Percentiles rank a stretch among this genome's conserved stretches.
Evolutionary conservation across 2,113 vertebrate genomes (phyloP).

Genomic region (Lepus europaeus): DNA sequence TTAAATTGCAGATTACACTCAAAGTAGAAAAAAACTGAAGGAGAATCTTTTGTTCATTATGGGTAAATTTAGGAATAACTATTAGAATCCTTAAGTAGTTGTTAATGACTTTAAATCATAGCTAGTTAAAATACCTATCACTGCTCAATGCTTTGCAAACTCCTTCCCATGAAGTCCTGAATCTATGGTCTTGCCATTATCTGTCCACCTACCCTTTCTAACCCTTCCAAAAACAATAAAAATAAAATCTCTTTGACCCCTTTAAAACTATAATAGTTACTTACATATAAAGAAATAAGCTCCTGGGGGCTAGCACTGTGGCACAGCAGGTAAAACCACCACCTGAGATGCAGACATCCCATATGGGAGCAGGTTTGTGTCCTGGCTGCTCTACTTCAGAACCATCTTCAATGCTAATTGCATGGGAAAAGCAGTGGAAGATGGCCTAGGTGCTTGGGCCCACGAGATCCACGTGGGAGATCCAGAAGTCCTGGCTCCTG

Average conservation of each 20-base stretch:
- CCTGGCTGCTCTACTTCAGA: too few relatives aligned
- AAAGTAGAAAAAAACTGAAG: not conserved
- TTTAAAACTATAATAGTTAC: not conserved
- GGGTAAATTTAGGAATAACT: not conserved
- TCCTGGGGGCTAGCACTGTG: too few relatives aligned
- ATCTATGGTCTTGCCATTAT: not conserved
- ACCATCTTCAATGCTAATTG: too few relatives aligned
- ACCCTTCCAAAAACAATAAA: conserved; percentile 47
- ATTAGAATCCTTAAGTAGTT: conserved; percentile 49
- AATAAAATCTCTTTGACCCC: conserved; percentile 25
- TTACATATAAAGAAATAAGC: not conserved
- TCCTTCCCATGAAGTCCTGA: not conserved
- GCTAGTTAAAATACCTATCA: not conserved
- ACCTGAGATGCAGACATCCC: too few relatives aligned
- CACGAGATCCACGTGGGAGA: too few relatives aligned
- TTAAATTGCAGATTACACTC: conserved; percentile 9
- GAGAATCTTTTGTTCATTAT: conserved; percentile 16
- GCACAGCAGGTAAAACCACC: too few relatives aligned
- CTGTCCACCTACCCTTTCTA: not conserved
- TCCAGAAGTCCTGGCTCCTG: too few relatives aligned
- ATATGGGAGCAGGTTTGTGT: too few relatives aligned
- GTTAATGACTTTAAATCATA: not conserved
- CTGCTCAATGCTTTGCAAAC: not conserved
- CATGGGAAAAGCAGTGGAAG: too few relatives aligned
- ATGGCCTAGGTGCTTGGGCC: too few relatives aligned